Evolutionary conservation across 2,797 vertebrate species (phyloP), one percentile per base, ranked within the genome.

Genomic region (Vultur gryphus): DNA sequence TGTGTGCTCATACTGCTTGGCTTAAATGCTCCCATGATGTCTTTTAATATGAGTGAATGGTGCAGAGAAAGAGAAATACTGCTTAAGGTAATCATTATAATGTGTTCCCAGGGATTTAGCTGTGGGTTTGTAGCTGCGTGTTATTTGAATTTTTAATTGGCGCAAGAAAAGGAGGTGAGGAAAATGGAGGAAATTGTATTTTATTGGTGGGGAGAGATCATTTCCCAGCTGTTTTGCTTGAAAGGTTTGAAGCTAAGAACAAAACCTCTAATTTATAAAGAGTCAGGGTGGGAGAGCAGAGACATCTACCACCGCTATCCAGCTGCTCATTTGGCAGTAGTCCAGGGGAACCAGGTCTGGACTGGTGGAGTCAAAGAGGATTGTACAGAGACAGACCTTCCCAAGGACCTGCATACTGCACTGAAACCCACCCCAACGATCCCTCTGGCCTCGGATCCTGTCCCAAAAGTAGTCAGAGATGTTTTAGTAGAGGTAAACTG

Each of bases 11-110:
- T 64, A 67, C 43, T 58, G 85, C 92, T 85, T 41, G 88, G 83
- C 92, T 91, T 69, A 94, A 97, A 82, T 62, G 20, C 82, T 96
- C 87, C 96, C 90, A 66, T 76, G 81, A 46, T 90, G 55, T 80
- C 67, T 91, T 95, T 94, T 86, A 87, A 54, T 80, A 88, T 58
- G 70, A 85, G 93, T 86, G 92, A 89, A 89, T 61, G 80, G 87
- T 71, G 92, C 37, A 71, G 43, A 80, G 75, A 31, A 67, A 78
- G 77, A 88, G 93, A 97, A 92, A 85, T 49, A 49, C 44, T 43
- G 79, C 95, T 96, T 73, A 73, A 11, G 37, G 90, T 95, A 92
- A 97, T 89, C 66, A 79, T 57, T 65, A 66, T 39, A 69, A 88
- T 23, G 65, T 46, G 78, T 66, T 95, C 59, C 46, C 83, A 78